Evolutionary conservation across 2,888 invertebrate genomes (phyloP), one percentile per base, ranked within the genome.

Genomic region (Chloroclystis v-ata): DNA sequence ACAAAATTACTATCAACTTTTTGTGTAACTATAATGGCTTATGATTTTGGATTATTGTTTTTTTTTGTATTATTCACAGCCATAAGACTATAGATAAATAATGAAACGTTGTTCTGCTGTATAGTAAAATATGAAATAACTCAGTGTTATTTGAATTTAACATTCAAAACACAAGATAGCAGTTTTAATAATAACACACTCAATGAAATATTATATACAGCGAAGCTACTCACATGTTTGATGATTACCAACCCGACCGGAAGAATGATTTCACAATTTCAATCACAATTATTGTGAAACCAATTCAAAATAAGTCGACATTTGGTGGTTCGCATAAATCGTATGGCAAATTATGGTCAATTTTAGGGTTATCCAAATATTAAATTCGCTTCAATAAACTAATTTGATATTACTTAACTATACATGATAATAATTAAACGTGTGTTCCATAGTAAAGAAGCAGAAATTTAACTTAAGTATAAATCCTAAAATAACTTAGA

Each of bases 211-310:
- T 33, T 33, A 33, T 25, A 35, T 11, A 39, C 44, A 48, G 48
- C 49, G 47, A 48, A 56, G 50, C 54, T 56, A 54, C 56, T 47
- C 51, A 54, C 50, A 53, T 47, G 28, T 41, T 42, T 37, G 39
- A 4, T 4, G 2, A 20, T 5, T 20, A 20, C 3, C n/a, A n/a
- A n/a, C n/a, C n/a, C n/a, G n/a, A n/a, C 20, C 5, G 20, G 2
- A 20, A 20, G 5, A 20, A 20, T 20, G 20, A 20, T 20, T 20
- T 20, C 5, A 5, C 2, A 20, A 20, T 20, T 20, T 20, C 5
- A 20, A 4, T 4, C 5, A 20, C 20, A 2, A 4, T 20, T 20
- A 20, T 5, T 4, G 2, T 4, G 2, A 2, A 20, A 20, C 5
- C 20, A 20, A 20, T 20, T 4, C 3, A 2, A 20, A n/a, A n/a